Conservation (phyloP, 2,113 vertebrate species). For the Lepus americanus region DNA sequence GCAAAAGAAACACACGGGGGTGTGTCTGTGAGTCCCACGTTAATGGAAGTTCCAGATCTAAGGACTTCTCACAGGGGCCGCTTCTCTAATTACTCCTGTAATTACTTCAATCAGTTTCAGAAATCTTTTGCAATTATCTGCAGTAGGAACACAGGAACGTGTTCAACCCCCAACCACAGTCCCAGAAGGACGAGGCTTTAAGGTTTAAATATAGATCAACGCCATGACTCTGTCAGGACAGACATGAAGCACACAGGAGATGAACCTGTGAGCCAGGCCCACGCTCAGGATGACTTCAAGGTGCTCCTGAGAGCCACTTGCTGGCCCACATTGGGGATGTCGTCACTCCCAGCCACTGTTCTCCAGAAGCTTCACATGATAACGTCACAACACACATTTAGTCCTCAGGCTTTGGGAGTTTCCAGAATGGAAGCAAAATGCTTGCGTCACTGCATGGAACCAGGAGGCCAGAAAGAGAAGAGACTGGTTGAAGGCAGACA, state of each 20-base stretch:
- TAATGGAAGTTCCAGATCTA: neutral
- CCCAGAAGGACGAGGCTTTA: neutral
- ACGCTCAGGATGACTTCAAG: neutral
- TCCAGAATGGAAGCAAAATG: neutral
- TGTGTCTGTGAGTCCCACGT: neutral
- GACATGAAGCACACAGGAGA: too few relatives aligned
- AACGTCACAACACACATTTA: neutral
- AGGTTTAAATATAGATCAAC: neutral
- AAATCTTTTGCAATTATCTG: neutral
- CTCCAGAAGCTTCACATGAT: neutral
- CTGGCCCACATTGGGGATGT: neutral
- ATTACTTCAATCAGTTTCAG: neutral
- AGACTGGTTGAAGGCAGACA: slow-evolving; percentile 47
- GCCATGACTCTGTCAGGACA: too few relatives aligned
- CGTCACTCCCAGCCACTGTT: neutral
- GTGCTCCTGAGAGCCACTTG: neutral
- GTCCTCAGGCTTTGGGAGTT: neutral
- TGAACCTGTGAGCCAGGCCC: neutral
- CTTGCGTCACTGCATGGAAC: neutral
- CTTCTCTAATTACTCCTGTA: neutral
- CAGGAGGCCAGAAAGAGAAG: neutral
- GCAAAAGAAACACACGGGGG: neutral
- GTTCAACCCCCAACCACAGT: neutral
- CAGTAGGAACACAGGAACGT: neutral
- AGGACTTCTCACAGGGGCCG: neutral